Conservation (phyloP, 2,113 vertebrate genomes). For the Melanerpes aurifrons region DNA sequence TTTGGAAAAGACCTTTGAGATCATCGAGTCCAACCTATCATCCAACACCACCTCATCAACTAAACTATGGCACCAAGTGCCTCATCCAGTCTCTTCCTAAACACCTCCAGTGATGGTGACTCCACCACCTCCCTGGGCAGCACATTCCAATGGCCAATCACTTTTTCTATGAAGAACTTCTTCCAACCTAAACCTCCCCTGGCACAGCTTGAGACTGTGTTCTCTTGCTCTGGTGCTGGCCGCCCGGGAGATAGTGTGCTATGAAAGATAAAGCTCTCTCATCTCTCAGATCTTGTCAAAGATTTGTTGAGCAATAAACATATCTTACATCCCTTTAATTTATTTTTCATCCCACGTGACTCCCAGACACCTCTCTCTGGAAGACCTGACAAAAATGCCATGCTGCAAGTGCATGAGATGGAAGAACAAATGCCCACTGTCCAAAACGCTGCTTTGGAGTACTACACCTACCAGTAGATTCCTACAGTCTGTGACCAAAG, state of each 20-base stretch:
- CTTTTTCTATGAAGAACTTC: no score
- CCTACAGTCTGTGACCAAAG: neutral
- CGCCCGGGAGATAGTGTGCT: neutral
- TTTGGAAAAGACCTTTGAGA: no score
- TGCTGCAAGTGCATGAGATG: neutral
- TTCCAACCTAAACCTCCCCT: no score
- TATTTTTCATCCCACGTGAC: neutral
- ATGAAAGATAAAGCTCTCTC: conserved; percentile 24
- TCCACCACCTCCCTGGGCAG: no score
- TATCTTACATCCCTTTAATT: conserved; percentile 18
- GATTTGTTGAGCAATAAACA: conserved; percentile 33
- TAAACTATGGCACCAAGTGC: no score
- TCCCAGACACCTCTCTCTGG: conserved; percentile 3
- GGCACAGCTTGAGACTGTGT: no score
- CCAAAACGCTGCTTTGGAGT: neutral
- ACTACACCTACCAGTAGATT: neutral
- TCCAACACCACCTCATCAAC: no score
- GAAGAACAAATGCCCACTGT: conserved; percentile 19
- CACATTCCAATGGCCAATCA: no score
- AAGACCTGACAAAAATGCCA: conserved; percentile 7
- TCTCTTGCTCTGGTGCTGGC: no score
- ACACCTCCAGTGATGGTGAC: no score
- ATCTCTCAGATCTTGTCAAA: conserved; percentile 5
- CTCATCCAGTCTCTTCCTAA: no score
- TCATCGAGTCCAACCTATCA: no score